Evolutionary conservation across 2,113 vertebrate genomes (phyloP).

Genomic region (Calonectris borealis): DNA sequence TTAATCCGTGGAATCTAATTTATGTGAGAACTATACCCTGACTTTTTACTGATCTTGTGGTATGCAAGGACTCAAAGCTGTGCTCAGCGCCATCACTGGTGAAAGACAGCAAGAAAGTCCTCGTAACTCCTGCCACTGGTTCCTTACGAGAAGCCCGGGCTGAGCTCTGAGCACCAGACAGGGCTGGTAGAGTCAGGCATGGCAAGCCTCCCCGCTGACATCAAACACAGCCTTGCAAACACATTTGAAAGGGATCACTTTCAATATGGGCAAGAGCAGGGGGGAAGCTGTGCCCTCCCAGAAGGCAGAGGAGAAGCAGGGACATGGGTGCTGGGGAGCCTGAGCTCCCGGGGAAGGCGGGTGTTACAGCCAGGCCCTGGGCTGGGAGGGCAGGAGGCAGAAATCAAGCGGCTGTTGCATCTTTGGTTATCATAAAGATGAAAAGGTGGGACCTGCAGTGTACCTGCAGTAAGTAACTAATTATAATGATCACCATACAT

Average conservation of each 20-base stretch:
- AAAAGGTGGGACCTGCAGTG: not conserved
- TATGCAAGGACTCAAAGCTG: not conserved
- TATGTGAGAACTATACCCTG: not conserved
- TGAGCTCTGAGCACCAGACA: not conserved
- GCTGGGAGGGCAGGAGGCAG: not conserved
- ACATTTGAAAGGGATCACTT: not conserved
- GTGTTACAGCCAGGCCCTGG: not conserved
- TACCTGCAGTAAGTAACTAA: not conserved
- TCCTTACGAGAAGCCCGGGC: not conserved
- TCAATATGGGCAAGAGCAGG: not conserved
- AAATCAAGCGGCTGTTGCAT: not conserved
- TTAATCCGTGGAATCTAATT: not conserved
- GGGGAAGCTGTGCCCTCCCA: not conserved
- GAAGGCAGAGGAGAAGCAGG: not conserved
- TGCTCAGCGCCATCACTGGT: not conserved
- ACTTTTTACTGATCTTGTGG: not conserved
- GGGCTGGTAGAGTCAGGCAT: not conserved
- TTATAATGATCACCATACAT: not conserved
- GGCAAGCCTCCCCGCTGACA: not conserved
- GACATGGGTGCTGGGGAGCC: not conserved
- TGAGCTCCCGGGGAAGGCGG: fast-evolving
- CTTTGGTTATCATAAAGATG: not conserved
- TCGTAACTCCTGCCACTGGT: not conserved
- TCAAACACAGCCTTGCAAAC: not conserved
- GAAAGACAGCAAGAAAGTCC: not conserved